Base-by-base conservation (phyloP, 92 coral and sea anemone species). In the Epizoanthus rinbou region DNA sequence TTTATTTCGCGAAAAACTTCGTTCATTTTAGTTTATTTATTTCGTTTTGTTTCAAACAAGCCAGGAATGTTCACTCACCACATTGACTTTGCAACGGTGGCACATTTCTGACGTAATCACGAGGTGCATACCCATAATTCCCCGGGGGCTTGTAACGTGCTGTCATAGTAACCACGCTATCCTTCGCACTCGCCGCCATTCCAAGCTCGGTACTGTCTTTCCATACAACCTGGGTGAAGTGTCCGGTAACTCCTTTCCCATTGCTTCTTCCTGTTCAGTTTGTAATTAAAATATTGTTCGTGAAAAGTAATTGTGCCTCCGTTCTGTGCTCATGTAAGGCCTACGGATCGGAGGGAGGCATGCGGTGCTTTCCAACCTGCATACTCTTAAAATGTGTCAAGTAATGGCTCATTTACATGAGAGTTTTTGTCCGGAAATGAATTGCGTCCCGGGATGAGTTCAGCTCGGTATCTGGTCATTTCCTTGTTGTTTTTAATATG, bases 221-320 rank as follows among this genome's bases (percentile, higher is more conserved):
- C 73, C 73, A 67, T 28, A 67, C 73, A 25, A 67, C 73, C 31
- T 67, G 73, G 0, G 73, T 67, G 16, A 67, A 67, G 39, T 67
- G 73, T 18, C 73, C 73, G 22, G 73, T 67, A 14, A 67, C 73
- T 35, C 73, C 73, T 16, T 67, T 67, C 50, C 73, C 73, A n/a
- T 67, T 67, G 50, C 73, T 41, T 11, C 21, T 67, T 15, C 73
- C 73, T 67, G 73, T 67, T 67, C 17, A 28, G 4, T 37, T 65
- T 65, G 0, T 16, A 11, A 4, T 59, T 11, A 4, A 10, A 59
- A 59, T 18, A 18, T 59, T 21, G 11, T 8, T 59, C 21, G 21
- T 18, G 8, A 3, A 59, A 7, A 59, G 23, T 21, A 18, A 59
- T n/a, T 43, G 50, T 10, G 50, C 50, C 9, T 43, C 50, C 50